Percentiles rank a stretch among this genome's conserved stretches.
These are phyloP conservation scores for Sceloporus undulatus DNA, from an alignment of 2,113 vertebrate species.

Conservation along the genomic window DNA sequence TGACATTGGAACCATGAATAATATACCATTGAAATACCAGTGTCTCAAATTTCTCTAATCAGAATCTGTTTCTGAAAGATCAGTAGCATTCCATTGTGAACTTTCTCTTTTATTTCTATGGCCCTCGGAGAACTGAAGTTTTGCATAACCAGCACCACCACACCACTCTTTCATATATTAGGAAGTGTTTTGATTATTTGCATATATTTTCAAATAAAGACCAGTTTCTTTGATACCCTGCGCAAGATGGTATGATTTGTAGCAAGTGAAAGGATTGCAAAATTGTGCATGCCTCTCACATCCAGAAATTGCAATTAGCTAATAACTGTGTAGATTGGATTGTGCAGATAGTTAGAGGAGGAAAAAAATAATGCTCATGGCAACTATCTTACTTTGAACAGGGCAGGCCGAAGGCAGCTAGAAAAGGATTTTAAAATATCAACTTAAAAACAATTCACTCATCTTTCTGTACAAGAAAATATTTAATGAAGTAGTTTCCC, in stretches of 20 bases:
- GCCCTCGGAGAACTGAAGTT: background rate
- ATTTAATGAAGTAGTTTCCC: background rate
- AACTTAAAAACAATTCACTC: background rate
- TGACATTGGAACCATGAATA: background rate
- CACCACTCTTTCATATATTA: background rate
- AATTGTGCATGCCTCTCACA: background rate
- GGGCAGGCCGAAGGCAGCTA: too few relatives aligned
- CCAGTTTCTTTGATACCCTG: background rate
- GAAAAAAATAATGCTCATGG: background rate
- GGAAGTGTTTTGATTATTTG: background rate
- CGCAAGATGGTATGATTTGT: background rate
- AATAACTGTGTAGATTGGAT: background rate
- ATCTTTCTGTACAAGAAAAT: background rate
- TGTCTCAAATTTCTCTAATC: background rate
- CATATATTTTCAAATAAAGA: background rate
- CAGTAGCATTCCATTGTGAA: background rate
- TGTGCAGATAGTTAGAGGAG: too few relatives aligned
- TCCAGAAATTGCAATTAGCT: background rate
- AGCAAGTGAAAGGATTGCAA: background rate
- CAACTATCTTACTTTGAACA: background rate
- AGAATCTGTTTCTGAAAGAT: conserved; percentile 7
- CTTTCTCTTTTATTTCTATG: background rate
- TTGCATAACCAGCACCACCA: background rate
- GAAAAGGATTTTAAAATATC: background rate
- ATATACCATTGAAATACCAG: background rate